Evolutionary conservation across 2,888 invertebrate genomes (phyloP), one percentile per base, ranked within the genome.

Genomic region (Plagodis dolabraria): DNA sequence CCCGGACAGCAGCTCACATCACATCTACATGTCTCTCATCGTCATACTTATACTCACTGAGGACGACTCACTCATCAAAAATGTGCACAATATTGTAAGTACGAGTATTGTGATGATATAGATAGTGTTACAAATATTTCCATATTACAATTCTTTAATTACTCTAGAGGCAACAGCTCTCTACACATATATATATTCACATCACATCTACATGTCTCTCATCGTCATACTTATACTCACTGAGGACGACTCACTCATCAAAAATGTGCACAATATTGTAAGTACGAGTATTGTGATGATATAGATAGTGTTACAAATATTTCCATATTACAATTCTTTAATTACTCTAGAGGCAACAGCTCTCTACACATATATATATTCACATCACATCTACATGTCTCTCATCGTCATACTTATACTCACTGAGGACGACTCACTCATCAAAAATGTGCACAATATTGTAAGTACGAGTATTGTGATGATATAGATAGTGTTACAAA

Each of bases 1-100:
- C 0, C 96, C 97, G 2, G 97, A 97, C 65, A 97, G 96, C 82
- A 98, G 96, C 71, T 98, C 98, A 0, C 99, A 99, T 89, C 99
- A 99, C 85, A 99, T 99, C 71, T 99, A 99, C 89, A 99, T 99
- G 98, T 98, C 99, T 0, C 94, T 99, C 5, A 99, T 99, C 66
- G 97, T 99, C 38, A 92, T 99, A 35, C 94, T 99, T 5, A 99
- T 99, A 72, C 92, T 99, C 6, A 99, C 98, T 43, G 99, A 99
- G 87, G 99, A 99, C 83, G 98, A 99, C 70, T 93, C 96, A 0
- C 98, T 99, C 77, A 99, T 99, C 86, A 98, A 97, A 83, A 96
- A 95, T 65, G 96, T 99, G 42, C 99, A 99, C 84, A 96, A 97
- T 83, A 97, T 97, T 83, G 99, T 99, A 89, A 96, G 97, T 94